Conservation (phyloP, 2,113 vertebrate species). For the Corythaeola cristata region DNA sequence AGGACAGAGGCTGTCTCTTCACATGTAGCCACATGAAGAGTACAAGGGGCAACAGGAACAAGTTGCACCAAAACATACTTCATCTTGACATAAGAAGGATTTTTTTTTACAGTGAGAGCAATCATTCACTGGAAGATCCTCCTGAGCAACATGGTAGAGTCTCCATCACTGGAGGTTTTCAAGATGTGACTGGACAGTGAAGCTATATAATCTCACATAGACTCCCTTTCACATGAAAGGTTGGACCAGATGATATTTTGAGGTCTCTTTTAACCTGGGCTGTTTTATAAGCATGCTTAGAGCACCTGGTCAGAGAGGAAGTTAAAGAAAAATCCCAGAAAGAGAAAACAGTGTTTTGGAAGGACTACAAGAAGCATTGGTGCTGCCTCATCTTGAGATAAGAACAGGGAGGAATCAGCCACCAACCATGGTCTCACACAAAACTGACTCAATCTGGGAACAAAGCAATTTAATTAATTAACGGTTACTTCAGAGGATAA, state of each 20-base stretch:
- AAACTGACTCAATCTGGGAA: no score
- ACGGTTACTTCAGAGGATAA: no score
- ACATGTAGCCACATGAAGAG: background rate
- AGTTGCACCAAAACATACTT: no score
- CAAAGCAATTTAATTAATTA: no score
- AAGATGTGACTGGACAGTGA: background rate
- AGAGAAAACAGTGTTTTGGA: background rate
- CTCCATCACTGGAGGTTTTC: background rate
- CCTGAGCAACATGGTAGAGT: background rate
- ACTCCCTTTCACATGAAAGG: background rate
- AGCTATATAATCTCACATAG: background rate
- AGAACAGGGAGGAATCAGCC: no score
- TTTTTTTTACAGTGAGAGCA: background rate
- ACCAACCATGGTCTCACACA: no score
- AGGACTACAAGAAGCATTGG: background rate
- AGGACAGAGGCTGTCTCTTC: background rate
- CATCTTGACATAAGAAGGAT: background rate
- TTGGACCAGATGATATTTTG: background rate
- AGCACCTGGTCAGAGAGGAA: background rate
- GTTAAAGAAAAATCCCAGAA: background rate
- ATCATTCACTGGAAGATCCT: background rate
- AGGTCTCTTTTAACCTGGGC: background rate
- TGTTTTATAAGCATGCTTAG: background rate
- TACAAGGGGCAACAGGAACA: background rate
- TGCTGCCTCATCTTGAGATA: background rate